These are phyloP conservation scores for Muscicapa adusta DNA, from an alignment of 2,113 vertebrate species.

Conservation along the genomic window DNA sequence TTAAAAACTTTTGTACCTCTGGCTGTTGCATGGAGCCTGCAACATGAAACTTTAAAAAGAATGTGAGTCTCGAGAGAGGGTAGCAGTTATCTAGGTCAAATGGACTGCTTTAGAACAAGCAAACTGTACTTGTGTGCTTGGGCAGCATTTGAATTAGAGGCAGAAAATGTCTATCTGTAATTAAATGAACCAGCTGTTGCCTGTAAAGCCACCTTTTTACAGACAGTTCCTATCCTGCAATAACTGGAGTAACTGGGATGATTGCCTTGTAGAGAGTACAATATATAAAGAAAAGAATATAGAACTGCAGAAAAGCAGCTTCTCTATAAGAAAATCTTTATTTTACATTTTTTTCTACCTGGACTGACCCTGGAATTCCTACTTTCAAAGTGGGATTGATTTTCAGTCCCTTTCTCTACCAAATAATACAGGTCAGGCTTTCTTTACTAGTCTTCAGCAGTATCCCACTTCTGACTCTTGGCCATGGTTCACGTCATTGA, in stretches of 20 bases:
- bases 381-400: background rate
- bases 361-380: background rate
- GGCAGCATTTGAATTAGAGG: background rate
- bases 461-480: background rate
- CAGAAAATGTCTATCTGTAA: background rate
- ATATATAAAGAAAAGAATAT: background rate
- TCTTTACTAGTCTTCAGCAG: background rate
- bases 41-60: background rate
- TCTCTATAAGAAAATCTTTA: background rate
- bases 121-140: background rate
- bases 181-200: background rate
- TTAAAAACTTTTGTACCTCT: background rate
- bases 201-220: background rate
- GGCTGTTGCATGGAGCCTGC: background rate
- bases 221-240: background rate
- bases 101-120: background rate
- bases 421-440: background rate
- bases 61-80: background rate
- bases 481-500: background rate
- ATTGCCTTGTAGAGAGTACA: background rate
- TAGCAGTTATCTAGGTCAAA: slow-evolving; percentile 22
- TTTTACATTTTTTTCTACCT: background rate
- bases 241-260: background rate
- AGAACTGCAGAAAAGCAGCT: background rate
- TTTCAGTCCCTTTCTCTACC: background rate